Evolutionary conservation across 2,797 vertebrate species (phyloP), one percentile per base, ranked within the genome.

Genomic region (Tenualosa ilisha): DNA sequence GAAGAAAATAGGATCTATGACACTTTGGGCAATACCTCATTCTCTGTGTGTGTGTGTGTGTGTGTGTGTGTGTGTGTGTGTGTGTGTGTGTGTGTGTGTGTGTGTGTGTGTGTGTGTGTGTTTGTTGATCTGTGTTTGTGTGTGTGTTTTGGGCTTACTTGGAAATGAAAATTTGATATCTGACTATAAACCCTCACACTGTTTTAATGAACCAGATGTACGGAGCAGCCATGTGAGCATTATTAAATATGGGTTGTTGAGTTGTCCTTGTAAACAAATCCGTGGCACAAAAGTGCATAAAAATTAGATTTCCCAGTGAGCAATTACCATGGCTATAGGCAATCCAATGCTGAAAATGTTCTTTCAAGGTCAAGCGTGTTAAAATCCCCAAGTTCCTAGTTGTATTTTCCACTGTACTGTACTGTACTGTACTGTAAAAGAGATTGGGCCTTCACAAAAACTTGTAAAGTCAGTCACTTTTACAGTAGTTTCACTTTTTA

Each of bases 191-290:
- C 43, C 72, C 0, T 40, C 72, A 9, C 37, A 20, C 37, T 79
- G 72, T 79, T 79, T 79, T 79, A 37, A 79, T 79, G 6, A 79
- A 79, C 40, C 43, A 20, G 20, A 26, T 65, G n/a, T 37, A 17
- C 31, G 15, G 31, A 72, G 15, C 3, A 72, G 1, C 31, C 68
- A 72, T 40, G 68, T 72, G 68, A 20, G 15, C 4, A 37, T 17
- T 40, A 72, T 72, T 26, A 72, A 40, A 72, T 72, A 17, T 20
- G 31, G 31, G 50, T 9, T 51, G 50, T 51, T 51, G 50, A 6
- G 37, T 15, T 72, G 68, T 72, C 68, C 68, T 72, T 40, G 31
- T 72, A 72, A 72, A 72, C 68, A 72, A 37, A 72, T 72, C 31
- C 13, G 40, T 72, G 26, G 26, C 68, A 17, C 37, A 72, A 26